phyloP scores from a whole-genome alignment of 2,797 vertebrate genomes.

The Bryconaethiops microstoma region DNA sequence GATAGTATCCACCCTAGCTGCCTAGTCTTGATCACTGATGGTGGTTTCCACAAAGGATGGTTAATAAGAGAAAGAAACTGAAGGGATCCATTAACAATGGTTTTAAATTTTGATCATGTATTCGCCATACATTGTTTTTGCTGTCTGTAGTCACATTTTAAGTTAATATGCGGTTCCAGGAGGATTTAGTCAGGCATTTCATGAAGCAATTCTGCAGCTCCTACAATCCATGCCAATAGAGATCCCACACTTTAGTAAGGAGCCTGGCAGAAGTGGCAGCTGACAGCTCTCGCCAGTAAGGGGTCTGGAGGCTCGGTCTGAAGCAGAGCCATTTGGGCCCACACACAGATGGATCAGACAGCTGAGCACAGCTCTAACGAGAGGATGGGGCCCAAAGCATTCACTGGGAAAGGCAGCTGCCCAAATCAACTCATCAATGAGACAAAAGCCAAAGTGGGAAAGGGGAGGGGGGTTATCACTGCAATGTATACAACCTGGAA shows the following conservation, averaged over 20 bases:
- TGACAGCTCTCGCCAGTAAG: conserved; percentile 42
- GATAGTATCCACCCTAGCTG: no score
- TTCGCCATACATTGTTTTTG: no score
- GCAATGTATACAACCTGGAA: conserved; percentile 11
- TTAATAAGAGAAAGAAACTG: no score
- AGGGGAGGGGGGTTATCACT: conserved; percentile 14
- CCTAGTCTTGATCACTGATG: no score
- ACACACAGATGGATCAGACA: conserved; percentile 74
- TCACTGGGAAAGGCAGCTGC: conserved; percentile 44
- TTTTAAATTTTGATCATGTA: no score
- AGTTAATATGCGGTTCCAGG: not conserved
- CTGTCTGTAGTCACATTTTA: not conserved
- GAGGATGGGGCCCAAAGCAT: conserved; percentile 56
- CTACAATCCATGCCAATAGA: conserved; percentile 67
- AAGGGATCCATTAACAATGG: no score
- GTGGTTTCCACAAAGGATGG: no score
- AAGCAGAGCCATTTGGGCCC: conserved; percentile 60
- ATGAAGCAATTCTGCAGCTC: conserved; percentile 47
- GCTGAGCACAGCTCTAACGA: conserved; percentile 62
- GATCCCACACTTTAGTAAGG: conserved; percentile 64
- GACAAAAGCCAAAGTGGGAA: conserved; percentile 35
- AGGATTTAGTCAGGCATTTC: conserved; percentile 18
- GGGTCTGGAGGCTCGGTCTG: conserved; percentile 43
- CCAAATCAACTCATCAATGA: conserved; percentile 49
- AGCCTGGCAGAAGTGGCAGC: conserved; percentile 68